These are phyloP conservation scores for Lophura nycthemera DNA, from an alignment of 2,113 vertebrate genomes.

Conservation along the genomic window DNA sequence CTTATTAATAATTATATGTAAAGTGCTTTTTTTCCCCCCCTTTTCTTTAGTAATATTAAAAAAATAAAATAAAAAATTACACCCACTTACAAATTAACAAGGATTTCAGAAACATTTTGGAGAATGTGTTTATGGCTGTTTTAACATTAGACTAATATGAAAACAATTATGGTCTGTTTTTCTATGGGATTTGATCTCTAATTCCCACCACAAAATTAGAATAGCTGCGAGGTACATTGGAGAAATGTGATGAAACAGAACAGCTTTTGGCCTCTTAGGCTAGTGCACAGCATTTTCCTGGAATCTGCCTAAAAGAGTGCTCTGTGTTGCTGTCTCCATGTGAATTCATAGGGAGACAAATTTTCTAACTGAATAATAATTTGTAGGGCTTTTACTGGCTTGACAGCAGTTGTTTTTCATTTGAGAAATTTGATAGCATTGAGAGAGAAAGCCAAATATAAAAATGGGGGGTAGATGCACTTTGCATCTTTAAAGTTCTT, in stretches of 20 bases:
- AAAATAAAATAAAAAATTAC: background rate
- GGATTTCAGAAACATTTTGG: background rate
- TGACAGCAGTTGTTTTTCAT: background rate
- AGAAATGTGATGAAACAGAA: background rate
- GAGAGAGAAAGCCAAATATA: background rate
- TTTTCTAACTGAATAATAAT: constrained; percentile 2
- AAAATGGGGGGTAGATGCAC: background rate
- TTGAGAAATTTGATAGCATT: background rate
- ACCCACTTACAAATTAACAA: background rate
- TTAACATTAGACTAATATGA: background rate
- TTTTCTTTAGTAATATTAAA: background rate
- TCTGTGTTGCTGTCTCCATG: background rate
- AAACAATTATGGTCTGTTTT: background rate
- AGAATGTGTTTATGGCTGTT: background rate
- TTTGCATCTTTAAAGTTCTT: background rate
- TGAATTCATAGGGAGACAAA: background rate
- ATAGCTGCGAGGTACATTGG: background rate
- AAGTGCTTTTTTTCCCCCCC: background rate
- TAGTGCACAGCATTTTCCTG: background rate
- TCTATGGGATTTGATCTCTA: background rate
- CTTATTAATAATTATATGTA: background rate
- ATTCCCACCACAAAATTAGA: background rate
- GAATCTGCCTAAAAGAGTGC: background rate
- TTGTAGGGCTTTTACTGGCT: background rate
- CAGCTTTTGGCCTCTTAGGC: background rate